These are phyloP conservation scores for Rhinolophus sinicus DNA, from an alignment of 2,113 vertebrate species.

Conservation along the genomic window DNA sequence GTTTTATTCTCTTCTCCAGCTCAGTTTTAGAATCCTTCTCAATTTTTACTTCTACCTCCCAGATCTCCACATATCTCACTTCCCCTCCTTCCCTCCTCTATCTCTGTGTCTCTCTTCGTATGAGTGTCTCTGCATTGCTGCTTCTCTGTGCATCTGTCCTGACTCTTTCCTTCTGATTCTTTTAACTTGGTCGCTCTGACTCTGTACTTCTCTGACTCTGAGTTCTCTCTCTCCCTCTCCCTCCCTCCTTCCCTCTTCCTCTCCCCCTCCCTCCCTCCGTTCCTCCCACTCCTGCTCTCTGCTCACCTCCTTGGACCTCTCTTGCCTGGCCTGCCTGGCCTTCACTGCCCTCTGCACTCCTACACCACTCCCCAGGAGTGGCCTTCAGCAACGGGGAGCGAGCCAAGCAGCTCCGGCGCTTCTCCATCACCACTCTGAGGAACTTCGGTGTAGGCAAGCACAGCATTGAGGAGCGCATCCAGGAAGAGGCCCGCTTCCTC, in stretches of 20 bases:
- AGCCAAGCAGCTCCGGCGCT: constrained; percentile 69
- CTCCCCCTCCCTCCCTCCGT: no score
- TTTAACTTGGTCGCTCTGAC: neutral
- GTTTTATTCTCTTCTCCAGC: neutral
- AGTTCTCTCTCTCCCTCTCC: neutral
- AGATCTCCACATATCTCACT: neutral
- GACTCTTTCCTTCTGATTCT: neutral
- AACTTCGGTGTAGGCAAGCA: constrained; percentile 77
- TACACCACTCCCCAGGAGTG: neutral
- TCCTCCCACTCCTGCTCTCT: neutral
- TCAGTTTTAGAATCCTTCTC: neutral
- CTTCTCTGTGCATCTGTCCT: no score
- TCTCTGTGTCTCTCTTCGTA: neutral
- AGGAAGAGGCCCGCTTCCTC: constrained; percentile 88
- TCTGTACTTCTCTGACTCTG: neutral
- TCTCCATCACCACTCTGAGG: constrained; percentile 70
- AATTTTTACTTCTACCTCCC: neutral
- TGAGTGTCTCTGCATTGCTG: neutral
- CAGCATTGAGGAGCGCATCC: constrained; percentile 79
- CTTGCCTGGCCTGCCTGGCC: no score
- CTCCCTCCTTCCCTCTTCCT: neutral
- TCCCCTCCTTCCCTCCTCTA: no score
- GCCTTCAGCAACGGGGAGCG: constrained; percentile 62
- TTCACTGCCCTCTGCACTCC: accelerated
- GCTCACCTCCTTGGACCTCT: accelerated